These are phyloP conservation scores for Chrysogorgia sp. DNA, from an alignment of 92 coral and sea anemone species.

Conservation along the genomic window DNA sequence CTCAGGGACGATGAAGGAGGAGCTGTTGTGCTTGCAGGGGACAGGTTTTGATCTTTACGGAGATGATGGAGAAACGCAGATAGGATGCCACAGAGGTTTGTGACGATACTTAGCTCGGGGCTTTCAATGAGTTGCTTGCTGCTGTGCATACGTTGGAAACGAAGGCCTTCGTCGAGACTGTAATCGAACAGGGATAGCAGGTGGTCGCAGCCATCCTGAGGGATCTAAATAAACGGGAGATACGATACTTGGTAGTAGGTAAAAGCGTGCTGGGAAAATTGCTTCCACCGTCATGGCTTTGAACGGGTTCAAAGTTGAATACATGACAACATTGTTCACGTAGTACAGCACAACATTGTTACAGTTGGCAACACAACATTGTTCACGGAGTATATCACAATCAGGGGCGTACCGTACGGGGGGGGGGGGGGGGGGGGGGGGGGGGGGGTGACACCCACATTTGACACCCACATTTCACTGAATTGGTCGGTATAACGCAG, in stretches of 20 bases:
- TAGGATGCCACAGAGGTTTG: constrained; percentile 75
- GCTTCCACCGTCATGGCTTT: too few species aligned
- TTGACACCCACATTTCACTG: too few species aligned
- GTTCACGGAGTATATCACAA: too few species aligned
- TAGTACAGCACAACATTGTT: too few species aligned
- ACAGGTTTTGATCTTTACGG: neutral
- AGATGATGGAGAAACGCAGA: constrained; percentile 67
- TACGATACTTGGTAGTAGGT: neutral
- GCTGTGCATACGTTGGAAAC: constrained; percentile 65
- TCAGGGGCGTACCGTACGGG: too few species aligned
- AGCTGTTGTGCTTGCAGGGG: neutral
- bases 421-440: too few species aligned
- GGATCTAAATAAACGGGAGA: constrained; percentile 54
- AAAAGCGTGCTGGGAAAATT: too few species aligned
- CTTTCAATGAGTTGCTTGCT: constrained; percentile 67
- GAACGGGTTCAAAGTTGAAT: too few species aligned
- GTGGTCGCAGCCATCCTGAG: constrained; percentile 62
- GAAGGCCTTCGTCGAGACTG: constrained; percentile 77
- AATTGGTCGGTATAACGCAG: too few species aligned
- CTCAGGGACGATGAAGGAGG: neutral
- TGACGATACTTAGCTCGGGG: constrained; percentile 74
- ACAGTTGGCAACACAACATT: too few species aligned
- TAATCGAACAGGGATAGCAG: constrained; percentile 68
- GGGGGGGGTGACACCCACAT: too few species aligned
- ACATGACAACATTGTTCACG: too few species aligned